Base-by-base conservation (phyloP, 1,140 invertebrate species). In the Musca vetustissima region DNA sequence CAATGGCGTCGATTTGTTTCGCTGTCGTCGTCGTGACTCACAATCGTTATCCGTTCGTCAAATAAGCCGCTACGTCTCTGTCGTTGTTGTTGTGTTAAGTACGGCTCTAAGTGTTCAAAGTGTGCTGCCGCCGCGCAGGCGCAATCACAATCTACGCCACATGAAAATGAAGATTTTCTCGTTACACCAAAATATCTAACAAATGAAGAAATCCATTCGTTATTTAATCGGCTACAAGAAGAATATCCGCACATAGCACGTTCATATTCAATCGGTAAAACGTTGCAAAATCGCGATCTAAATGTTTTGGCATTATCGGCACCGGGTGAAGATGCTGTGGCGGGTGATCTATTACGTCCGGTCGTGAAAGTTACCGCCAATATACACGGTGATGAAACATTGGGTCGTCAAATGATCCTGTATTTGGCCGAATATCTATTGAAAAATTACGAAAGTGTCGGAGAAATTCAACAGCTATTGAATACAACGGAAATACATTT, bases 281-380 rank as follows among this genome's bases (percentile, higher is more conserved):
- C 92, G 17, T 88, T 92, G 1, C 83, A 92, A 81, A 88, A 88
- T 17, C 85, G 92, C 17, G 88, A 91, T 22, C 79, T 98, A 24
- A 85, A 92, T 79, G 94, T 90, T 0, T 76, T 97, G 28, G 72
- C 74, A 1, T 15, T 80, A 22, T 75, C 74, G 0, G 74, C 74
- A 1, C 49, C 64, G 1, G 52, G 59, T n/a, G 68, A 73, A 52
- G 65, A 48, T 47, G 65, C 50, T 8, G 19, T 13, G 19, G 61
- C 64, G 2, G 76, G 76, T 6, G 73, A 80, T 70, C 57, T 80
- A 15, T 55, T 80, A 11, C 75, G 78, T 47, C 96, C 96, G 0
- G 93, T 96, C 88, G 91, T 99, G 67, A 99, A 99, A 83, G 94
- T 94, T 84, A 92, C 99, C 24, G 97, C 91, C 0, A 99, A 98